phyloP scores from a whole-genome alignment of 1,140 invertebrate species.

The Micrasema longulum region DNA sequence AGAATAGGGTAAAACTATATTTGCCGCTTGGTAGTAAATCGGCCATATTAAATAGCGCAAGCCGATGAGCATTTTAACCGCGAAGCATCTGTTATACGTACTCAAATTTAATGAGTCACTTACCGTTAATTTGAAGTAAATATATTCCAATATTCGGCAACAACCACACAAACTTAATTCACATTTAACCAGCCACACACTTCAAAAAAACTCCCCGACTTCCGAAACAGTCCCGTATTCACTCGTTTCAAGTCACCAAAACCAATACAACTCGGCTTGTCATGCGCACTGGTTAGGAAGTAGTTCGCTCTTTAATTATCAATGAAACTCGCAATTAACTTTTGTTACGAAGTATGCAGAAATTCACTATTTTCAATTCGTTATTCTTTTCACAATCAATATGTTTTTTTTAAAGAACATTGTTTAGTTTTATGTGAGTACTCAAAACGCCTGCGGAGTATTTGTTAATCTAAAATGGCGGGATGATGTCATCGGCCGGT shows the following conservation, averaged over 20 bases:
- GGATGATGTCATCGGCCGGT: constrained; percentile 52
- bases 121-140: constrained; percentile 39
- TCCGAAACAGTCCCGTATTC: constrained; percentile 39
- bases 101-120: constrained; percentile 7
- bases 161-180: constrained; percentile 46
- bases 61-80: constrained; percentile 32
- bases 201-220: constrained; percentile 45
- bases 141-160: constrained; percentile 43
- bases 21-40: constrained; percentile 37
- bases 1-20: constrained; percentile 25
- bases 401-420: too few relatives aligned
- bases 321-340: neutral
- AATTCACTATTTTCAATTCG: neutral
- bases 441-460: constrained; percentile 23
- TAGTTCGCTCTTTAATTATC: constrained; percentile 34
- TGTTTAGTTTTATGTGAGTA: constrained; percentile 7
- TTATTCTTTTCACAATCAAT: too few relatives aligned
- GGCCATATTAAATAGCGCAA: constrained; percentile 45
- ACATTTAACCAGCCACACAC: constrained; percentile 45
- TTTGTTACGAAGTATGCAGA: neutral
- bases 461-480: constrained; percentile 46
- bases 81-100: neutral
- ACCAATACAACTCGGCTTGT: constrained; percentile 40
- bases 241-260: constrained; percentile 37
- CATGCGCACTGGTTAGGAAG: constrained; percentile 39